phyloP scores from a whole-genome alignment of 2,113 vertebrate species.

The Elanus axillaris region DNA sequence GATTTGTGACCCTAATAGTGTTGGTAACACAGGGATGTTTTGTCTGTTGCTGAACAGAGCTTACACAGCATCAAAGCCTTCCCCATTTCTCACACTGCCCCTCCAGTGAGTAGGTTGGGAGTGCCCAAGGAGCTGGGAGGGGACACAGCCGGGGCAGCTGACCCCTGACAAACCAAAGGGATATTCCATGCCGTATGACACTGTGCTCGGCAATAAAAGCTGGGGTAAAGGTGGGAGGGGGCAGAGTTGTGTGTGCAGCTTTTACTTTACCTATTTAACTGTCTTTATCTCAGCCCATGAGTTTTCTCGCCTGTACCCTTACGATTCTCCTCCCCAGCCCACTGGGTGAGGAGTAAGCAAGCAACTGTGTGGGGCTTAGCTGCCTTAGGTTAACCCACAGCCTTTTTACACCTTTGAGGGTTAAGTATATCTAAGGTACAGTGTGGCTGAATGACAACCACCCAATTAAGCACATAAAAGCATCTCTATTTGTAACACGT shows the following conservation, averaged over 20 bases:
- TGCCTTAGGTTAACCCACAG: background rate
- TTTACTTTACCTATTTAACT: background rate
- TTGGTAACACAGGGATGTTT: background rate
- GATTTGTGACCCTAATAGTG: background rate
- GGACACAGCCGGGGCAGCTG: background rate
- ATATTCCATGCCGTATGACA: no score
- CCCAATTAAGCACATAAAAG: background rate
- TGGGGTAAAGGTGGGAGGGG: background rate
- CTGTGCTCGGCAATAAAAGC: background rate
- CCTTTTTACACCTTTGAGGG: background rate
- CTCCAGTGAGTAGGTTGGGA: background rate
- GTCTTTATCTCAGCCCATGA: background rate
- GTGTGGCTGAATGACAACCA: background rate
- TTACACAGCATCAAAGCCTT: background rate
- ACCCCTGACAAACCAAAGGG: no score
- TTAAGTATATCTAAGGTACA: background rate
- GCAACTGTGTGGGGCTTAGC: background rate
- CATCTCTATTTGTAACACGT: background rate
- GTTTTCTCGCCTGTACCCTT: background rate
- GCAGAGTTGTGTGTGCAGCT: background rate
- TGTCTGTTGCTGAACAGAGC: background rate
- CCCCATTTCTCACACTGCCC: rapidly evolving
- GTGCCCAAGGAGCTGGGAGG: background rate
- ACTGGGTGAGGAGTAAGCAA: background rate
- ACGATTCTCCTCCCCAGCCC: background rate